Percentiles rank a stretch among this genome's conserved stretches.
These are phyloP conservation scores for Flexamia atlantica DNA, from an alignment of 2,888 invertebrate species.

Conservation along the genomic window DNA sequence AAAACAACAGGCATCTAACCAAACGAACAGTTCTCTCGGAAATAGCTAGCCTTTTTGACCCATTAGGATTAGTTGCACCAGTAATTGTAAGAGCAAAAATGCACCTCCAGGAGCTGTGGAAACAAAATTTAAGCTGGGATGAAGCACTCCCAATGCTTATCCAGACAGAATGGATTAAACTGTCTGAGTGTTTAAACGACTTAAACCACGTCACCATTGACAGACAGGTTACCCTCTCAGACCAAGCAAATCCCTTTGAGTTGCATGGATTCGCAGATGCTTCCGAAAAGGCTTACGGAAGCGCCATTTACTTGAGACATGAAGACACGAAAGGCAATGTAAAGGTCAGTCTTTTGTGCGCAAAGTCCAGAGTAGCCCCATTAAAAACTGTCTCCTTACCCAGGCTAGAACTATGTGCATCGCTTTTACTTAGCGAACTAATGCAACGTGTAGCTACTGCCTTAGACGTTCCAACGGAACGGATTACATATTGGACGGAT, in stretches of 20 bases:
- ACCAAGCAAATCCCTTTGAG: background rate
- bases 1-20: background rate
- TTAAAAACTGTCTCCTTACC: constrained; percentile 32
- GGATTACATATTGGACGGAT: constrained; percentile 59
- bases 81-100: constrained; percentile 6
- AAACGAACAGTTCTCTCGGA: background rate
- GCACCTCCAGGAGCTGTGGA: constrained; percentile 6
- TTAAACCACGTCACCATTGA: background rate
- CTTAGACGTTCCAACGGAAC: background rate
- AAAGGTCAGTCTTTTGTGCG: constrained; percentile 9
- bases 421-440: background rate
- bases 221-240: background rate
- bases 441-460: background rate
- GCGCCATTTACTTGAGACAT: constrained; percentile 38
- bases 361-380: constrained; percentile 60
- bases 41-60: constrained; percentile 13
- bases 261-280: constrained; percentile 59
- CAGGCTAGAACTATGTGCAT: constrained; percentile 39
- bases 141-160: background rate
- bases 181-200: background rate
- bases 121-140: constrained; percentile 11
- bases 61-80: constrained; percentile 10
- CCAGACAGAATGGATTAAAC: background rate
- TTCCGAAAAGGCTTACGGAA: constrained; percentile 59
- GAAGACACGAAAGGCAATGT: background rate